phyloP scores from a whole-genome alignment of 2,888 invertebrate species.

The Brachylomia viminalis region DNA sequence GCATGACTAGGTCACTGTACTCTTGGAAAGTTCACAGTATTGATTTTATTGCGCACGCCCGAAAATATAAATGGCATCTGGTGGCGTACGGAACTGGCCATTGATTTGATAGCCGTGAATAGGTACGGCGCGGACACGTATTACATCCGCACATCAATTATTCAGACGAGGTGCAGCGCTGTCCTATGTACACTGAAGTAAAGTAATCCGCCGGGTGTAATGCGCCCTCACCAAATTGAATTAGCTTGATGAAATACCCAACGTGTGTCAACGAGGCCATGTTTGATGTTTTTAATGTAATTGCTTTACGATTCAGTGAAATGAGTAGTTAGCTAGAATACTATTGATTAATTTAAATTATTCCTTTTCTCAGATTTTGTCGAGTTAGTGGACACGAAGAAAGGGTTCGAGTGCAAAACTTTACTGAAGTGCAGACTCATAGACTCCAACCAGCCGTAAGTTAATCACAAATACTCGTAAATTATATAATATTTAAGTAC shows the following conservation, averaged over 20 bases:
- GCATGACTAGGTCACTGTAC: conserved; percentile 88
- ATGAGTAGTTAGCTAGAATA: conserved; percentile 36
- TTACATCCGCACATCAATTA: conserved; percentile 52
- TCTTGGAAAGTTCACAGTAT: conserved; percentile 89
- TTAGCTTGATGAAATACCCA: conserved; percentile 66
- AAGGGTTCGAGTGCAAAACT: conserved; percentile 68
- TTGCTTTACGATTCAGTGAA: conserved; percentile 41
- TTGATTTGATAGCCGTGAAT: conserved; percentile 74
- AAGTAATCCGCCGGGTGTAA: conserved; percentile 61
- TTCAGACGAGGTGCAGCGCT: conserved; percentile 53
- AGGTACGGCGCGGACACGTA: conserved; percentile 52
- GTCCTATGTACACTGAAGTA: conserved; percentile 59
- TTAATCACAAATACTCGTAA: conserved; percentile 65
- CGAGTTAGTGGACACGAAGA: conserved; percentile 63
- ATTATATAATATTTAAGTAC: conserved; percentile 60
- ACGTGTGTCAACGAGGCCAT: conserved; percentile 53
- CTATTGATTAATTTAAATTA: conserved; percentile 57
- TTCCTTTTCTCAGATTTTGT: conserved; percentile 71
- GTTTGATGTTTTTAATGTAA: conserved; percentile 66
- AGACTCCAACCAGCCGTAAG: conserved; percentile 74
- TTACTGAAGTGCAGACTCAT: conserved; percentile 74
- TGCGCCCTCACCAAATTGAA: conserved; percentile 62
- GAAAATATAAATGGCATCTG: conserved; percentile 88
- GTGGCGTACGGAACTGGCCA: conserved; percentile 74
- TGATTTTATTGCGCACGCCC: conserved; percentile 90